phyloP scores from a whole-genome alignment of 1,140 invertebrate genomes.

The Drosophila sturtevanti region DNA sequence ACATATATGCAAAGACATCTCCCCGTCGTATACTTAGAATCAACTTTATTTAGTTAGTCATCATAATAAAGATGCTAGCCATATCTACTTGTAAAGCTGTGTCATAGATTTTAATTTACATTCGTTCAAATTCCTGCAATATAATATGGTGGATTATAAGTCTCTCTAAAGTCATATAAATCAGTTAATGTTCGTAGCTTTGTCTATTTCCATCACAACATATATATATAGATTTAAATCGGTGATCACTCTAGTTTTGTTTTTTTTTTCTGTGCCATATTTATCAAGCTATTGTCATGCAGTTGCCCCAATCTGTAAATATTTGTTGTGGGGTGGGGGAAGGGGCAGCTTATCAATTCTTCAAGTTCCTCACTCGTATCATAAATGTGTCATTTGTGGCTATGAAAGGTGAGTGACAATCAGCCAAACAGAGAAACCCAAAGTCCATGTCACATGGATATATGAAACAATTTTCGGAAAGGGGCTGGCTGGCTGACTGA shows the following conservation, averaged over 20 bases:
- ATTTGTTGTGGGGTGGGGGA: neutral
- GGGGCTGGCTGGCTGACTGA: neutral
- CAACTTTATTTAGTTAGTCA: too few relatives aligned
- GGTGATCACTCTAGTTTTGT: neutral
- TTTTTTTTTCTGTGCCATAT: neutral
- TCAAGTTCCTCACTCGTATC: neutral
- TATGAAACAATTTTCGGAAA: neutral
- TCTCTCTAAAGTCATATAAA: too few relatives aligned
- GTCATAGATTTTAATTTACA: too few relatives aligned
- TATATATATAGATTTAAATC: neutral
- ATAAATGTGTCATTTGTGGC: neutral
- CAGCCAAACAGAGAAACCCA: neutral
- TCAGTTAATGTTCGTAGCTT: too few relatives aligned
- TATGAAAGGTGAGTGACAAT: neutral
- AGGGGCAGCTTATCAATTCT: neutral
- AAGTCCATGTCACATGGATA: conserved; percentile 5
- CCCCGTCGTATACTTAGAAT: too few relatives aligned
- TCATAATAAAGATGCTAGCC: too few relatives aligned
- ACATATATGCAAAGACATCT: too few relatives aligned
- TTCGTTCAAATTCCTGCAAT: too few relatives aligned
- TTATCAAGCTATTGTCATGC: conserved; percentile 5
- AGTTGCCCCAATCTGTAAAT: neutral
- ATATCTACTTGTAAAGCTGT: too few relatives aligned
- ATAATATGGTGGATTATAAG: too few relatives aligned
- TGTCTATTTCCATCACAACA: neutral